phyloP scores from a whole-genome alignment of 2,888 invertebrate genomes.

The Hirtodrosophila histrioides region DNA sequence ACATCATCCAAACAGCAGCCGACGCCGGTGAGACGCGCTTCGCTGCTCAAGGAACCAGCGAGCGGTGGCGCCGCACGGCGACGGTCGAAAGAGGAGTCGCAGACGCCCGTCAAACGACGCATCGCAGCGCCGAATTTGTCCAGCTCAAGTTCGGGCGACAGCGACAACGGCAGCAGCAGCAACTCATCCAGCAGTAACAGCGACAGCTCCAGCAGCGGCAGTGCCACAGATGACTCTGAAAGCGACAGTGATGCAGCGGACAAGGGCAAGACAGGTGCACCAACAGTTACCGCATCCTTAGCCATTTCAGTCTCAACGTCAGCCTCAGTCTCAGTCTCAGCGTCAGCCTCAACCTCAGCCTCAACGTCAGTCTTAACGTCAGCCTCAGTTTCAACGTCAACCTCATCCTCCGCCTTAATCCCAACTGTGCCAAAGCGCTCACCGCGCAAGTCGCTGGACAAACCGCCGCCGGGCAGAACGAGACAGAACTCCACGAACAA shows the following conservation, averaged over 20 bases:
- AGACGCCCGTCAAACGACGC: constrained; percentile 60
- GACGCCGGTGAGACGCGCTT: constrained; percentile 54
- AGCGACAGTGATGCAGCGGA: constrained; percentile 55
- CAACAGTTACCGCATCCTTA: constrained; percentile 4
- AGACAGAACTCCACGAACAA: constrained; percentile 68
- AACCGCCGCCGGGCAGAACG: constrained; percentile 46
- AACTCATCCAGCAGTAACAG: constrained; percentile 69
- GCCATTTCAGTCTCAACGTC: background rate
- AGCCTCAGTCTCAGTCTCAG: too few species aligned
- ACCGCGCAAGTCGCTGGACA: constrained; percentile 73
- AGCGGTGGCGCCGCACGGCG: constrained; percentile 49
- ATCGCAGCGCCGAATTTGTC: constrained; percentile 69
- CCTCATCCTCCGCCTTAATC: constrained; percentile 3
- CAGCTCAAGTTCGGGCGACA: constrained; percentile 80
- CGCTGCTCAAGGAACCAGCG: constrained; percentile 51
- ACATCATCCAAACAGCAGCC: constrained; percentile 30
- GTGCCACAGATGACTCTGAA: constrained; percentile 70
- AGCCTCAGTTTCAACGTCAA: too few species aligned
- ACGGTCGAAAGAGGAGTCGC: constrained; percentile 71
- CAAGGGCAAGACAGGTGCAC: constrained; percentile 26
- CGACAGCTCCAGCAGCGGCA: constrained; percentile 69
- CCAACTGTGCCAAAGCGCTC: constrained; percentile 73
- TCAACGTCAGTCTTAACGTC: background rate
- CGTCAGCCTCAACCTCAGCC: too few species aligned
- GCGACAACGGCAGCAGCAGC: constrained; percentile 67